These are phyloP conservation scores for Cyrtorhinus lividipennis DNA, from an alignment of 1,140 invertebrate species.

Conservation along the genomic window DNA sequence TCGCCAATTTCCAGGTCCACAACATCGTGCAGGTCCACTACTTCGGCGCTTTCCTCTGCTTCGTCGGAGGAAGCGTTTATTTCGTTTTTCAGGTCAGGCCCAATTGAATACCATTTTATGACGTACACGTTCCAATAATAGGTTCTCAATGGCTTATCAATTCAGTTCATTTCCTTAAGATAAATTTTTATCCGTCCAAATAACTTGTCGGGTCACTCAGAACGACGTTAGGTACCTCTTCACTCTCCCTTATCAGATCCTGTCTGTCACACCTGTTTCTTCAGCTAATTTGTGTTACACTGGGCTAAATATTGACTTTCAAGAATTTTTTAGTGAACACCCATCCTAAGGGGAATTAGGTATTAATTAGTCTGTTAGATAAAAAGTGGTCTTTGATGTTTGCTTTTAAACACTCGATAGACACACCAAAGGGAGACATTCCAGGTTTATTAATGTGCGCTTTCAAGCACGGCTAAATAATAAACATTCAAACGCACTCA, in stretches of 20 bases:
- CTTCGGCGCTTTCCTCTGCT: conserved; percentile 51
- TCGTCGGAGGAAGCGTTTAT: conserved; percentile 48
- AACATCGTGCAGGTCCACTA: conserved; percentile 49
- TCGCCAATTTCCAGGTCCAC: conserved; percentile 63
- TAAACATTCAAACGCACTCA: no score
- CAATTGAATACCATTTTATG: neutral
- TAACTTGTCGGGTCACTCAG: neutral
- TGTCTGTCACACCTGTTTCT: neutral
- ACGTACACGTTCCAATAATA: neutral
- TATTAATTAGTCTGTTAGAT: no score
- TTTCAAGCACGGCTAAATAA: no score
- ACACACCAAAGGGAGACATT: no score
- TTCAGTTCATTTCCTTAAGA: neutral
- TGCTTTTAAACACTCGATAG: no score
- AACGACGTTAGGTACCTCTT: neutral
- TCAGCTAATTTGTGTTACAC: neutral
- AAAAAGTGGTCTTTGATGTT: no score
- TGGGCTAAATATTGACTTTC: no score
- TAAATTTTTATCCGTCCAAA: neutral
- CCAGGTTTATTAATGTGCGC: no score
- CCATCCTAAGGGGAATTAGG: no score
- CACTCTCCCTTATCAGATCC: neutral
- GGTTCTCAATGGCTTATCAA: neutral
- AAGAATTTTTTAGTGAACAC: no score
- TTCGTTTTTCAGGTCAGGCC: conserved; percentile 43